These are phyloP conservation scores for Clunio marinus DNA, from an alignment of 2,888 invertebrate genomes.

Conservation along the genomic window DNA sequence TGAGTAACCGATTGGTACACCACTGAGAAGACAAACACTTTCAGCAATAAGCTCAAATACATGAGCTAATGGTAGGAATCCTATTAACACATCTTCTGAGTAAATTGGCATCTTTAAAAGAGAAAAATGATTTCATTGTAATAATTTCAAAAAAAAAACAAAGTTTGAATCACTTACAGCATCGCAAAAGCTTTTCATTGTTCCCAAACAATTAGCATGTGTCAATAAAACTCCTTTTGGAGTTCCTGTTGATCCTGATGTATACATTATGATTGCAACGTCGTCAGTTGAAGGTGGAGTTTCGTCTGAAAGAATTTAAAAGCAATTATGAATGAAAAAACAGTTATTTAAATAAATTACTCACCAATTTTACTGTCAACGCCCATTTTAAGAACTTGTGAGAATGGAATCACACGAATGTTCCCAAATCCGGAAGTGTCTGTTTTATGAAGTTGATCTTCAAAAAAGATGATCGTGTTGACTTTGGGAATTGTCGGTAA, in stretches of 20 bases:
- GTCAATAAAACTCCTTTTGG: slow-evolving; percentile 86
- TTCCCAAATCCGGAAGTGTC: slow-evolving; percentile 65
- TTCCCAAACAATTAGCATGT: slow-evolving; percentile 76
- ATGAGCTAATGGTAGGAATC: slow-evolving; percentile 94
- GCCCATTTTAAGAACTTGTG: slow-evolving; percentile 63
- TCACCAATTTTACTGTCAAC: slow-evolving; percentile 53
- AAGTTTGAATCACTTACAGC: slow-evolving; percentile 56
- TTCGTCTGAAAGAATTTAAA: slow-evolving; percentile 44
- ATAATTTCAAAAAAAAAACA: neutral
- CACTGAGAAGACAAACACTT: slow-evolving; percentile 74
- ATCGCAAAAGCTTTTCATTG: slow-evolving; percentile 77
- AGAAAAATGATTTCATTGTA: neutral
- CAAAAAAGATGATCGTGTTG: slow-evolving; percentile 78
- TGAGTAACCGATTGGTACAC: slow-evolving; percentile 93
- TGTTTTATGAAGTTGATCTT: slow-evolving; percentile 75
- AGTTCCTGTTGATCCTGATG: slow-evolving; percentile 93
- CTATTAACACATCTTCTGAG: slow-evolving; percentile 80
- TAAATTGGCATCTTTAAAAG: slow-evolving; percentile 53
- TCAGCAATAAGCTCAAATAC: slow-evolving; percentile 95
- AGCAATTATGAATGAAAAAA: neutral
- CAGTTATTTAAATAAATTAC: slow-evolving; percentile 41
- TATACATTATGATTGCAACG: slow-evolving; percentile 97
- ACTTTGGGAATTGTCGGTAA: slow-evolving; percentile 69
- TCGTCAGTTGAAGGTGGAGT: slow-evolving; percentile 67
- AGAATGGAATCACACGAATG: slow-evolving; percentile 69